Percentiles rank a stretch among this genome's conserved stretches.
phyloP scores from a whole-genome alignment of 1,140 invertebrate species.

The Brachystomella parvula region DNA sequence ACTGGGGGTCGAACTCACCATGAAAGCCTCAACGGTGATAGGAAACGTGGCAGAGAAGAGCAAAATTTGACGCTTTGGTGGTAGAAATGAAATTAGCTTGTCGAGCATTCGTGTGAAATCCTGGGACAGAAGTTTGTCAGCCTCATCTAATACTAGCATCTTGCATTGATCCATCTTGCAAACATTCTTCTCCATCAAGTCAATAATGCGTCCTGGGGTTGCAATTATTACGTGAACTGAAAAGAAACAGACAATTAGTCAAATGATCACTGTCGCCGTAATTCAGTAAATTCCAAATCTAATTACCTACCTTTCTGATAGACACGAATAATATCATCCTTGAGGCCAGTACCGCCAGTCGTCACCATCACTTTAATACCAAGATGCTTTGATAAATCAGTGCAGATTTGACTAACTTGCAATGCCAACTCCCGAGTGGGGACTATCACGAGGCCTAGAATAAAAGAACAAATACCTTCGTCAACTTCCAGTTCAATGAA shows the following conservation, averaged over 20 bases:
- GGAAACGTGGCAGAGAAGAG: constrained; percentile 99
- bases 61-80: constrained; percentile 91
- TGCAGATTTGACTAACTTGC: constrained; percentile 99
- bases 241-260: constrained; percentile 35
- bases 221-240: constrained; percentile 97
- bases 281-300: not conserved
- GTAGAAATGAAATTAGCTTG: constrained; percentile 88
- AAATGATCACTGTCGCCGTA: constrained; percentile 1
- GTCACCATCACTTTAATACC: constrained; percentile 97
- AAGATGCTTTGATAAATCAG: constrained; percentile 94
- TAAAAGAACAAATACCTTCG: too few species aligned
- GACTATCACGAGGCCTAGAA: constrained; percentile 87
- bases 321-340: constrained; percentile 99
- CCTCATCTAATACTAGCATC: constrained; percentile 96
- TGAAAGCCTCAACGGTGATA: constrained; percentile 97
- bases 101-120: constrained; percentile 99
- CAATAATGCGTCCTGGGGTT: constrained; percentile 96
- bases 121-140: constrained; percentile 96
- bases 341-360: constrained; percentile 93
- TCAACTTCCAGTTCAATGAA: too few species aligned
- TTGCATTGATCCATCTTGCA: constrained; percentile 92
- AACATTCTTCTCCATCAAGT: constrained; percentile 98
- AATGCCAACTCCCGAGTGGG: constrained; percentile 97
- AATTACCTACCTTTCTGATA: constrained; percentile 75
- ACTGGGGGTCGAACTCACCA: too few species aligned